These are phyloP conservation scores for Meda fulgida DNA, from an alignment of 2,797 vertebrate species.

Conservation along the genomic window DNA sequence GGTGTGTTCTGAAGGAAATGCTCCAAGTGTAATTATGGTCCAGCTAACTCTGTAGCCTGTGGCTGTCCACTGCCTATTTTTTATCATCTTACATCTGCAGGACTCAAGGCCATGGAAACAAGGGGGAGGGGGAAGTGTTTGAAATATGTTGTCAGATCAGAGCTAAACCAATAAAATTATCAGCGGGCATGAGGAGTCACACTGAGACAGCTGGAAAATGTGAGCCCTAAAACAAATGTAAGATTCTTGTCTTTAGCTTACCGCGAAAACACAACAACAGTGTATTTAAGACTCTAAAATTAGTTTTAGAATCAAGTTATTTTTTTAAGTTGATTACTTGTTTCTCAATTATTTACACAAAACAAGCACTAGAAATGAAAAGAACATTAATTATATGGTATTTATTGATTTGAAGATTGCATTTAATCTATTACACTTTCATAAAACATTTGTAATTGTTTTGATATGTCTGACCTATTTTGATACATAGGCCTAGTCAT, in stretches of 20 bases:
- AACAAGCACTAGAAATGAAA: no score
- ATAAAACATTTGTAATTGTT: not conserved
- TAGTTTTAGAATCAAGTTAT: not conserved
- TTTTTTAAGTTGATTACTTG: not conserved
- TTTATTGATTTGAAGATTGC: not conserved
- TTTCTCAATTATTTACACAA: not conserved
- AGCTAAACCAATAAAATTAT: slow-evolving; percentile 46
- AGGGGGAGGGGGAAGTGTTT: slow-evolving; percentile 5
- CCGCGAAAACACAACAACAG: not conserved
- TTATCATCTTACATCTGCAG: slow-evolving; percentile 42
- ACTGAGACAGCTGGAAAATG: slow-evolving; percentile 40
- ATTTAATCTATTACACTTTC: not conserved
- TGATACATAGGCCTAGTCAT: no score
- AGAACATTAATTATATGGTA: not conserved
- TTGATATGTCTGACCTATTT: not conserved
- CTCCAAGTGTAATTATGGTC: slow-evolving; percentile 55
- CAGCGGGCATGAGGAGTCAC: slow-evolving; percentile 13
- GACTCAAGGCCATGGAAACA: slow-evolving; percentile 48
- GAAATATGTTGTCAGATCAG: slow-evolving; percentile 44
- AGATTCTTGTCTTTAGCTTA: slow-evolving; percentile 38
- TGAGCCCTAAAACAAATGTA: slow-evolving; percentile 37
- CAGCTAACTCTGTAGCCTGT: slow-evolving; percentile 44
- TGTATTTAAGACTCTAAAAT: not conserved
- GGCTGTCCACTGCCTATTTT: slow-evolving; percentile 49
- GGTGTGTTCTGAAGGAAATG: slow-evolving; percentile 52